These are phyloP conservation scores for Heterotis niloticus DNA, from an alignment of 2,113 vertebrate species.

Conservation along the genomic window DNA sequence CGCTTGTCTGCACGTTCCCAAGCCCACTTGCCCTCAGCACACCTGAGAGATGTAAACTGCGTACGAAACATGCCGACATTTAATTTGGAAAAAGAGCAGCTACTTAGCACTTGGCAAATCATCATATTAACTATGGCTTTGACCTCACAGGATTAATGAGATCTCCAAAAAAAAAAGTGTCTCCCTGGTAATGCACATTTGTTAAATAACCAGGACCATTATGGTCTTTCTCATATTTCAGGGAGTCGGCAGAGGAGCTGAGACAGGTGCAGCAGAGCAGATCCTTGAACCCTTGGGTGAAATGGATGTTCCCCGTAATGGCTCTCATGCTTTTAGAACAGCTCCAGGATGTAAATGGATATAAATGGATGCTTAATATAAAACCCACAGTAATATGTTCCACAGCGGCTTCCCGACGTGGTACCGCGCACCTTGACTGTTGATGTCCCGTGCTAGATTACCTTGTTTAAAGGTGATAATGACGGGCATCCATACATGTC, in stretches of 20 bases:
- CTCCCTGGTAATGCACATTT: neutral
- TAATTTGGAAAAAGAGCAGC: conserved; percentile 23
- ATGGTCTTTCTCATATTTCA: neutral
- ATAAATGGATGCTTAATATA: conserved; percentile 13
- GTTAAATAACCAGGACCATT: neutral
- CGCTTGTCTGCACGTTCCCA: conserved; percentile 31
- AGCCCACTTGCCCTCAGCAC: conserved; percentile 30
- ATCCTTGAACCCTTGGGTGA: neutral
- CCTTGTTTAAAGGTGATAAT: too few relatives aligned
- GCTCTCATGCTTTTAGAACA: neutral
- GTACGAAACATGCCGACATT: conserved; percentile 16
- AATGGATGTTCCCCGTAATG: neutral
- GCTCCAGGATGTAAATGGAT: neutral
- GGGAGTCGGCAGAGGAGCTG: neutral
- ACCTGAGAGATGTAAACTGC: conserved; percentile 32
- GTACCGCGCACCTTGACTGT: neutral
- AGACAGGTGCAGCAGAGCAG: neutral
- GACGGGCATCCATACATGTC: too few relatives aligned
- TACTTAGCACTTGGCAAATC: conserved; percentile 48
- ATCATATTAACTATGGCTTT: conserved; percentile 39
- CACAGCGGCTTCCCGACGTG: neutral
- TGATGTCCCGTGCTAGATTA: too few relatives aligned
- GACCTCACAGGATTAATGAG: conserved; percentile 52
- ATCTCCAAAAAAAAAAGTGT: conserved; percentile 12
- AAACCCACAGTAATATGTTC: neutral